phyloP scores from a whole-genome alignment of 2,888 invertebrate species.

The Lypha dubia region DNA sequence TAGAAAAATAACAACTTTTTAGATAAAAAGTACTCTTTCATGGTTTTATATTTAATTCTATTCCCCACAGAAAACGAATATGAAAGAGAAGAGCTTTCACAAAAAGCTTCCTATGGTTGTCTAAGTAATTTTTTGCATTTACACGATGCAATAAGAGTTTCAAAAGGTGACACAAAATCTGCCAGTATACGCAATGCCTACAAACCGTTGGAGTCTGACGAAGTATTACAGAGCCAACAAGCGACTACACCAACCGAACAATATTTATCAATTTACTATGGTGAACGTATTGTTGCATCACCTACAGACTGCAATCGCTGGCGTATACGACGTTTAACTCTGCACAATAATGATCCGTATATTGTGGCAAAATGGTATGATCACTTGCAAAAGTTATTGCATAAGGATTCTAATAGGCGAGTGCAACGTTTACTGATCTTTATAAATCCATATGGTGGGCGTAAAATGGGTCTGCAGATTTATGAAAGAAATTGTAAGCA shows the following conservation, averaged over 20 bases:
- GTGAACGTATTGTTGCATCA: constrained; percentile 82
- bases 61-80: constrained; percentile 60
- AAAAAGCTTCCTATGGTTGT: constrained; percentile 73
- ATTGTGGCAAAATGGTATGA: constrained; percentile 87
- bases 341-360: constrained; percentile 86
- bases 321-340: constrained; percentile 85
- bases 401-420: constrained; percentile 81
- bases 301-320: constrained; percentile 85
- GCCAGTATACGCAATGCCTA: constrained; percentile 73
- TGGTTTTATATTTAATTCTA: constrained; percentile 13
- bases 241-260: constrained; percentile 78
- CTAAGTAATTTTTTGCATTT: constrained; percentile 76
- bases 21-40: background rate
- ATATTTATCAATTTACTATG: constrained; percentile 86
- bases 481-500: constrained; percentile 90
- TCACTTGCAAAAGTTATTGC: constrained; percentile 84
- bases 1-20: background rate
- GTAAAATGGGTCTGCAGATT: constrained; percentile 88
- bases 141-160: constrained; percentile 77
- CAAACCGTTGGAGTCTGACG: constrained; percentile 51
- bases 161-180: constrained; percentile 78
- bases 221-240: constrained; percentile 44
- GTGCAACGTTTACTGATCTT: constrained; percentile 90
- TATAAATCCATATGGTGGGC: constrained; percentile 93
- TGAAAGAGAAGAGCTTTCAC: constrained; percentile 68